Evolutionary conservation across 92 coral and sea anemone species (phyloP), one percentile per base, ranked within the genome.

Genomic region (Palythoa grandis): DNA sequence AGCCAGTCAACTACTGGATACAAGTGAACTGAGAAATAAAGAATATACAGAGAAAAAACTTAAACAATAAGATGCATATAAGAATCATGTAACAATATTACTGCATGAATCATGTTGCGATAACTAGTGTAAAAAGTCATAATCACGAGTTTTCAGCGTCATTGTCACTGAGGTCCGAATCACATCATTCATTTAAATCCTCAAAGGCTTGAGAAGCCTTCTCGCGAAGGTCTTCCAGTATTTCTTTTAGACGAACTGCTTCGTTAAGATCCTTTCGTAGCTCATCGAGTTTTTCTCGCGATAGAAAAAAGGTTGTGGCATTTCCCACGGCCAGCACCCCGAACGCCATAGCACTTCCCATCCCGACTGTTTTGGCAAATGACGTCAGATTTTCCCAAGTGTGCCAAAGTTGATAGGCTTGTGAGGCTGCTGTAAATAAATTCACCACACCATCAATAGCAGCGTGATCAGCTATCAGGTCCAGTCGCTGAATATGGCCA

Each of bases 401-500:
- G 52, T 88, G 88, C 88, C 88, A 93, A 23, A 91, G 71, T 68
- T 93, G 93, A 25, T 17, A 91, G 43, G 82, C 93, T 54, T 93
- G 92, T 20, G 92, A 68, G 1, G 72, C 88, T n/a, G 95, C 95
- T 10, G 92, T 88, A 6, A 79, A 58, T 0, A 83, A 24, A 61
- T 91, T 93, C 35, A 83, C 91, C 7, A 74, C 85, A 11, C 90
- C 90, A 73, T 93, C 93, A 5, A 93, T 77, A 9, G 89, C 92
- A 16, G 90, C 40, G 84, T 88, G 79, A 77, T 90, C 92, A 11
- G 88, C 90, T 50, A 83, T 39, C 12, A 93, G 87, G 57, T 93
- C 95, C 54, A 92, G 88, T 63, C 88, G 86, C 83, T 90, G 90
- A 80, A 92, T 91, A 29, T 91, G 90, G 58, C 95, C 95, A 63